Evolutionary conservation across 2,113 vertebrate genomes (phyloP), one percentile per base, ranked within the genome.

Genomic region (Pelusios castaneus): DNA sequence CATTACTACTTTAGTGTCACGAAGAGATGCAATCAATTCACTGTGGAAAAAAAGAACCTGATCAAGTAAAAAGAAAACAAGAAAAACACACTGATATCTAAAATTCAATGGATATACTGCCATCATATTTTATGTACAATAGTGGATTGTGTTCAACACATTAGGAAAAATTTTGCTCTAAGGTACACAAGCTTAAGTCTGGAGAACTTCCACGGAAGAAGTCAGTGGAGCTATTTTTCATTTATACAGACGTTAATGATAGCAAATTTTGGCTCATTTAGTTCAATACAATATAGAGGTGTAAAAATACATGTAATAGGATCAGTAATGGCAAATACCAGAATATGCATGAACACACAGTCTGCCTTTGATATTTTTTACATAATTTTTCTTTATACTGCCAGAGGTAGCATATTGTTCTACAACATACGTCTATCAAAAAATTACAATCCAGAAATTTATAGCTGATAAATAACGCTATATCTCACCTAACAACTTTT

Each of bases 401-500:
- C 56, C 87, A 34, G 73, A 67, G 34, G n/a, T 67, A 84, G 13
- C 29, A 87, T 89, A 47, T 31, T 63, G 8, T n/a, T n/a, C n/a
- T 8, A 81, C 47, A 75, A 84, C 52, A 11, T 60, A 51, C 58
- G 77, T 38, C 82, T 10, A 78, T 31, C 45, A n/a, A 4, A 45
- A 29, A 17, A 78, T 43, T 41, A 79, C 58, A 63, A 43, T 5
- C 29, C 27, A 4, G 47, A 76, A 10, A 83, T 43, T 25, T 19
- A 38, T 38, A 70, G 25, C 22, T 63, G 73, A 34, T 55, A 45
- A 4, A 0, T 2, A 6, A 34, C 1, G 0, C 24, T 54, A 63
- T 73, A 63, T 73, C 97, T 79, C 98, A 99, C 99, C 99, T 45
- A 98, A 98, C 96, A 99, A 98, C 87, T 99, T 99, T 55, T 99